phyloP scores from a whole-genome alignment of 2,888 invertebrate species.

The Sinodicranocentrus sp. region DNA sequence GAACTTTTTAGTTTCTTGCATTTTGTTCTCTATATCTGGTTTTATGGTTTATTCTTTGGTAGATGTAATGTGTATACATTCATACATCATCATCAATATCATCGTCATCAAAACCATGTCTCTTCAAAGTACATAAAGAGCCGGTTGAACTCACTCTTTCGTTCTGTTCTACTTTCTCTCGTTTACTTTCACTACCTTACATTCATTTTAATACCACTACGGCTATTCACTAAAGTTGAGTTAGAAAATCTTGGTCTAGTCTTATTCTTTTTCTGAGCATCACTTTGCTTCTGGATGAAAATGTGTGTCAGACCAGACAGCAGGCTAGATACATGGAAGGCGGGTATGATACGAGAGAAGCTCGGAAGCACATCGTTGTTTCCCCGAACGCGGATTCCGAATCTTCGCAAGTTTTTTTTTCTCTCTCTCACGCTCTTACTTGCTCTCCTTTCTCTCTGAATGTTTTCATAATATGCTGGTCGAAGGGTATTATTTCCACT shows the following conservation, averaged over 20 bases:
- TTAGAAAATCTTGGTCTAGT: conserved; percentile 62
- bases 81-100: conserved; percentile 33
- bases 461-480: conserved; percentile 60
- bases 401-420: conserved; percentile 54
- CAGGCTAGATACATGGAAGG: conserved; percentile 57
- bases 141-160: conserved; percentile 48
- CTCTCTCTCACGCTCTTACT: conserved; percentile 7
- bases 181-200: conserved; percentile 53
- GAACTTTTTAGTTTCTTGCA: too few species aligned
- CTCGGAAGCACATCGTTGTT: conserved; percentile 65
- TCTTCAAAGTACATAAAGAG: conserved; percentile 59
- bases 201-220: conserved; percentile 50
- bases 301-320: conserved; percentile 72
- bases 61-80: conserved; percentile 35
- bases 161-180: conserved; percentile 62
- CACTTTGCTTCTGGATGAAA: conserved; percentile 62
- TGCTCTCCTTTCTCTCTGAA: conserved; percentile 55
- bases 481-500: conserved; percentile 58
- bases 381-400: conserved; percentile 67
- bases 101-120: conserved; percentile 27
- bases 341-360: conserved; percentile 65
- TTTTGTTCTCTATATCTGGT: conserved; percentile 24
- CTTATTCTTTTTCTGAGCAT: conserved; percentile 56
- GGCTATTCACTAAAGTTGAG: conserved; percentile 43
- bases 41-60: conserved; percentile 38